Evolutionary conservation across 92 coral and sea anemone species (phyloP).

Genomic region (Epizoanthus scotinus): DNA sequence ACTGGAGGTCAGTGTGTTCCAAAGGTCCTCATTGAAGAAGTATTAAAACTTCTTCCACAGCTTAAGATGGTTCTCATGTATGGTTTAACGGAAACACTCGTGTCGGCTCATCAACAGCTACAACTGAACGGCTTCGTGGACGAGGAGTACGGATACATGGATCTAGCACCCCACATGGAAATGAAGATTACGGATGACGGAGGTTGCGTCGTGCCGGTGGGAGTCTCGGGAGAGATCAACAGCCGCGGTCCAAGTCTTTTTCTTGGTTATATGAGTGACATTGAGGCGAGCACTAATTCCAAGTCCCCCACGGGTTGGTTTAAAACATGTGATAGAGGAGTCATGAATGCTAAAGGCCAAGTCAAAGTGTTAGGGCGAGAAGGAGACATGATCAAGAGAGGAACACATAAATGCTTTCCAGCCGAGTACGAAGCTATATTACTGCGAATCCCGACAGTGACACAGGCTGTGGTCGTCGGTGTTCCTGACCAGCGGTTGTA

Average conservation of each 20-base stretch:
- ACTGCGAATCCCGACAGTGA: not conserved
- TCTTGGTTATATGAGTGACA: not conserved
- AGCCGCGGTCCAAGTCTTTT: slow-evolving; percentile 7
- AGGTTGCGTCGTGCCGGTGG: slow-evolving; percentile 24
- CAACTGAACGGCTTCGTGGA: not conserved
- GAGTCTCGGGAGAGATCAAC: slow-evolving; percentile 1
- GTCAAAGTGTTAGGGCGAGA: slow-evolving; percentile 7
- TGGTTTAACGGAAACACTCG: slow-evolving; percentile 43
- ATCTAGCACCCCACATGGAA: slow-evolving; percentile 40
- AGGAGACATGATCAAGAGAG: slow-evolving; percentile 24
- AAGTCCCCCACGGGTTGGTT: slow-evolving; percentile 16
- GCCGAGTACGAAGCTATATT: not conserved
- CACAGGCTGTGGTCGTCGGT: slow-evolving; percentile 1
- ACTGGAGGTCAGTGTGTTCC: slow-evolving; percentile 45
- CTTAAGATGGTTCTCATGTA: slow-evolving; percentile 2
- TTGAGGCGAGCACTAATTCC: not conserved
- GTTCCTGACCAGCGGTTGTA: slow-evolving; percentile 30
- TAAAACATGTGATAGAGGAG: slow-evolving; percentile 7
- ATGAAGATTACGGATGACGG: slow-evolving; percentile 40
- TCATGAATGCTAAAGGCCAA: not conserved
- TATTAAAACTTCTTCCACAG: slow-evolving; percentile 35
- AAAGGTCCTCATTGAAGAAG: not conserved
- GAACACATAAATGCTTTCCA: not conserved
- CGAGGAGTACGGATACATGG: slow-evolving; percentile 43
- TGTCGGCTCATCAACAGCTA: slow-evolving; percentile 21